Conservation (phyloP, 2,797 vertebrate species). For the Chloroceryle inda region DNA sequence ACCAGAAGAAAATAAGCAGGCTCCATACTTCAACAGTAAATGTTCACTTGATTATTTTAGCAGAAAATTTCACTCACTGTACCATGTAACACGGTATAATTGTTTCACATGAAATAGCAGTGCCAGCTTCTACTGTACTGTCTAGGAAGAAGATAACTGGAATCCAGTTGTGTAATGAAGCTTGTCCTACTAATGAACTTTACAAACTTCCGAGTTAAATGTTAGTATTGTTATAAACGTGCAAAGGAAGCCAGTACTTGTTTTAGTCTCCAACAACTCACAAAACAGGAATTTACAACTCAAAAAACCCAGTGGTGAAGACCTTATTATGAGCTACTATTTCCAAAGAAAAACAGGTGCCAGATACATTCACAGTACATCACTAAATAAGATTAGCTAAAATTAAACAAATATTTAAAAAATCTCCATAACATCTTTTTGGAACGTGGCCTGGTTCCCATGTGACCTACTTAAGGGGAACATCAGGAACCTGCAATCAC, state of each 20-base stretch:
- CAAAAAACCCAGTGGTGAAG: neutral
- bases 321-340: neutral
- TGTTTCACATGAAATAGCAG: constrained; percentile 31
- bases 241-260: neutral
- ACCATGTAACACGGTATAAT: neutral
- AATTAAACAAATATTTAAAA: neutral
- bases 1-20: constrained; percentile 8
- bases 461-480: neutral
- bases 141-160: neutral
- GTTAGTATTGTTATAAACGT: neutral
- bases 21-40: constrained; percentile 28
- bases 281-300: neutral
- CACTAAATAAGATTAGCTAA: neutral
- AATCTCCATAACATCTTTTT: neutral
- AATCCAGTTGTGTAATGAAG: neutral
- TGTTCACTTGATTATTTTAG: constrained; percentile 41
- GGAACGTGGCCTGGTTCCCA: neutral
- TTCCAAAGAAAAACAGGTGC: constrained; percentile 6
- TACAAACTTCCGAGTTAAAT: neutral
- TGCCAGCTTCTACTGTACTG: neutral
- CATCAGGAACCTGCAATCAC: neutral
- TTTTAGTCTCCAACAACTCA: neutral
- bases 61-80: constrained; percentile 36
- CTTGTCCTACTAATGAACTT: neutral
- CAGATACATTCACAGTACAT: neutral